Conservation (phyloP, 30 jellyfish, hydroid and myxozoan species). For the Hydractinia echinata region DNA sequence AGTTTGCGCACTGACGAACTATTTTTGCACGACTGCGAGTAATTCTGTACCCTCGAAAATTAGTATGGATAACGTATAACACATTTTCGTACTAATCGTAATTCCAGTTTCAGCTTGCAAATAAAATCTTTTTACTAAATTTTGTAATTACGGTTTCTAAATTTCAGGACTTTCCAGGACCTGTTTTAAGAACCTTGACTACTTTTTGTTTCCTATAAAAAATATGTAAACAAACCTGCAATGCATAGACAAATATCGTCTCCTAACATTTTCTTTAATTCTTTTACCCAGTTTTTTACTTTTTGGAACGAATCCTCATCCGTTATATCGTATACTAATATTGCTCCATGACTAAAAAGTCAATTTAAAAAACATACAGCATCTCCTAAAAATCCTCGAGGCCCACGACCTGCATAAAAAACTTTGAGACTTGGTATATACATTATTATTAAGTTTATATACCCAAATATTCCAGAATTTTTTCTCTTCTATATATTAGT, state of each 20-base stretch:
- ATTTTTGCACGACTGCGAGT: no score
- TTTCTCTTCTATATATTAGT: background rate
- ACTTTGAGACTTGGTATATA: background rate
- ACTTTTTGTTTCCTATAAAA: no score
- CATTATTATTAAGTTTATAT: background rate
- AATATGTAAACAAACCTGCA: conserved; percentile 50
- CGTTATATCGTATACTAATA: conserved; percentile 76
- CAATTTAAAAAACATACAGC: background rate
- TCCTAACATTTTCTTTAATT: conserved; percentile 79
- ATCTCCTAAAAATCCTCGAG: no score
- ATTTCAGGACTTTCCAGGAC: no score
- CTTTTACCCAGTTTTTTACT: conserved; percentile 93
- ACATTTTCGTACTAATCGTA: no score
- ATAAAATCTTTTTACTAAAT: no score
- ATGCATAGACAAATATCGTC: conserved; percentile 84
- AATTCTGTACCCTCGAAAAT: no score
- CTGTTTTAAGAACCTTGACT: no score
- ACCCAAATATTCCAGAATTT: background rate
- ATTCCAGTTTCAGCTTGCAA: no score
- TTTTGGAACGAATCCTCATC: conserved; percentile 87
- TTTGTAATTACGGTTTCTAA: no score
- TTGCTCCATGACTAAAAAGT: conserved; percentile 78
- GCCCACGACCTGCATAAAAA: background rate
- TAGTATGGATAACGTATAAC: no score
- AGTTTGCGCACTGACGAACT: no score